Conservation (phyloP, 1,140 invertebrate species). For the Drosophila prosaltans region DNA sequence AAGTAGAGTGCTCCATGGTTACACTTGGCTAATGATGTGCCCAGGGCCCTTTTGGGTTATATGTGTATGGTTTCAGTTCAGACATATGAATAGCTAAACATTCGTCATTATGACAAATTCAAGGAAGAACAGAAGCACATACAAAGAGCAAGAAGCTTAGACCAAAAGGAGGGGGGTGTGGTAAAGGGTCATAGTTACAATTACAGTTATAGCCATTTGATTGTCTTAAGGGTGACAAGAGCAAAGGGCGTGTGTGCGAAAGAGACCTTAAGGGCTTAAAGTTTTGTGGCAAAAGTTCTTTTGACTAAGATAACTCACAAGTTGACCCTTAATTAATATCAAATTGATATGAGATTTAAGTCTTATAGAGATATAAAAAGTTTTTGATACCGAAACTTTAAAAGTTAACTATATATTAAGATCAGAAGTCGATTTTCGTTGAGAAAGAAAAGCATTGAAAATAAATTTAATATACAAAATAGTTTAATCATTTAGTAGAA, state of each 20-base stretch:
- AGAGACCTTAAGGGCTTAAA: constrained; percentile 5
- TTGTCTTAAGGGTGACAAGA: constrained; percentile 22
- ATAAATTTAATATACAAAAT: too few relatives aligned
- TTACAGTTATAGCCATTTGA: constrained; percentile 33
- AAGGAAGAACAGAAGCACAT: constrained; percentile 1
- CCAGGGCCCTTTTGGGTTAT: constrained; percentile 37
- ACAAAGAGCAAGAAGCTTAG: neutral
- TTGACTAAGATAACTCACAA: neutral
- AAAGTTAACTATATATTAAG: too few relatives aligned
- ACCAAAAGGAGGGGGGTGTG: constrained; percentile 1
- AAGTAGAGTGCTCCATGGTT: constrained; percentile 71
- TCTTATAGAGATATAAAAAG: neutral
- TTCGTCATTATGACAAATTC: constrained; percentile 71
- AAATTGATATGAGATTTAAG: constrained; percentile 5
- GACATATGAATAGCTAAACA: constrained; percentile 72
- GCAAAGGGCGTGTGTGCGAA: neutral
- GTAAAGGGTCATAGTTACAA: constrained; percentile 36
- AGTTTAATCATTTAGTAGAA: too few relatives aligned
- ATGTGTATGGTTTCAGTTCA: constrained; percentile 41
- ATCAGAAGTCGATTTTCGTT: too few relatives aligned
- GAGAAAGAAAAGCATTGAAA: too few relatives aligned
- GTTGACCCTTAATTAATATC: constrained; percentile 7
- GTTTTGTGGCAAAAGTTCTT: constrained; percentile 44
- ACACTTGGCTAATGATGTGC: constrained; percentile 76
- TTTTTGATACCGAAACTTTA: neutral